phyloP scores from a whole-genome alignment of 2,797 vertebrate genomes.

The Rhinatrema bivittatum region DNA sequence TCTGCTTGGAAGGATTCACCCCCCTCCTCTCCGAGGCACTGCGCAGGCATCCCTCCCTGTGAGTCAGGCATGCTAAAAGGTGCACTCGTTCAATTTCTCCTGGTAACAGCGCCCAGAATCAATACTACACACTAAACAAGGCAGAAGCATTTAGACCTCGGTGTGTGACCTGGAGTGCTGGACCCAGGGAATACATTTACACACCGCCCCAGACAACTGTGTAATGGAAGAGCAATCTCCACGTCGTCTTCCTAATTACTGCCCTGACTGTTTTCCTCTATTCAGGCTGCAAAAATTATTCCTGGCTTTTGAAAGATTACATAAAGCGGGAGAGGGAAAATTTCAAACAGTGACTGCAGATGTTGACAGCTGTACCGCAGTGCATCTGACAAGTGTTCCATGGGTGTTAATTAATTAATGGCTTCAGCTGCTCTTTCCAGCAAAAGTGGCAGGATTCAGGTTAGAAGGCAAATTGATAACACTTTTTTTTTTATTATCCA shows the following conservation, averaged over 20 bases:
- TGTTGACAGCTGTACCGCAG: too few relatives aligned
- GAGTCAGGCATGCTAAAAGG: slow-evolving; percentile 40
- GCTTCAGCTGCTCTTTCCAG: neutral
- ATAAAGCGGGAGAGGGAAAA: slow-evolving; percentile 6
- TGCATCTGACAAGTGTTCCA: too few relatives aligned
- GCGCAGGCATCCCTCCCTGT: neutral
- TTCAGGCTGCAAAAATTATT: neutral
- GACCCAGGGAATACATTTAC: neutral
- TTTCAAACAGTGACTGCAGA: too few relatives aligned
- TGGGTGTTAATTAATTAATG: too few relatives aligned
- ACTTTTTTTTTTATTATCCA: too few relatives aligned
- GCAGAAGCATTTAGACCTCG: slow-evolving; percentile 3
- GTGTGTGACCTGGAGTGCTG: neutral
- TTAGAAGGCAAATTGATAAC: neutral
- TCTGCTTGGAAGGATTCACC: too few relatives aligned
- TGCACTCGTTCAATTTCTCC: slow-evolving; percentile 51
- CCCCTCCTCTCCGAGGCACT: too few relatives aligned
- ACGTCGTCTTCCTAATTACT: neutral
- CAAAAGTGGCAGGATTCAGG: slow-evolving; percentile 5
- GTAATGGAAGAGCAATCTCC: neutral
- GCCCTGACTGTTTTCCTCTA: neutral
- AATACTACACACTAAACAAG: slow-evolving; percentile 62
- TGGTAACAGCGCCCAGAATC: slow-evolving; percentile 72
- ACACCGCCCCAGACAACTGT: neutral
- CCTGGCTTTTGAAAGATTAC: neutral